Base-by-base conservation (phyloP, 2,888 invertebrate species). In the Odiellus spinosus region DNA sequence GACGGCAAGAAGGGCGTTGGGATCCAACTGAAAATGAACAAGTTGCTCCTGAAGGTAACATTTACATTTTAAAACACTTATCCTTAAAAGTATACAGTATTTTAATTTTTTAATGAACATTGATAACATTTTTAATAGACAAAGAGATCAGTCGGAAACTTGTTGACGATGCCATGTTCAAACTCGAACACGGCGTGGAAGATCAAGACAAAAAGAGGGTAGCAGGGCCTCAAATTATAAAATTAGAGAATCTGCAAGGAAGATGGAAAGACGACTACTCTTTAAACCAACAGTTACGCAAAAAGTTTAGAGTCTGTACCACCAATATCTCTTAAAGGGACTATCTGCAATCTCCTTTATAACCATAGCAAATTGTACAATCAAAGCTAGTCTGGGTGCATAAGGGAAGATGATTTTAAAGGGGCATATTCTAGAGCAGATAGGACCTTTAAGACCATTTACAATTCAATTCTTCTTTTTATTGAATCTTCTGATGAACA, bases 141-240 rank as follows among this genome's bases (percentile, higher is more conserved):
- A 88, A 91, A 62, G 84, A 87, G 63, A 78, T 80, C 0, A 87
- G 86, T 59, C 83, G 85, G 58, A 76, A 81, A 48, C 68, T 98
- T 49, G 88, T 85, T 58, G 86, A 87, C 58, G 95, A 98, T 76
- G 82, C 96, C 5, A 99, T 99, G 98, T 98, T 82, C 65, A 88
- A 85, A 63, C 69, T 98, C 55, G 95, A 98, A 63, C 96, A 98
- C 66, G 82, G 82, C 44, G 76, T 77, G 0, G 79, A 80, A 43
- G 95, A 95, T 66, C 73, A 73, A 50, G 76, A 74, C 57, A 69
- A 72, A 14, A 78, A 81, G 0, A 79, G 78, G 57, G 73, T 73
- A 51, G 74, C 78, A 1, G 79, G 80, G 56, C 82, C 84, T 0
- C 66, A 76, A 11, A 67, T 98, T 0, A 78, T 79, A 10, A 74